phyloP scores from a whole-genome alignment of 2,888 invertebrate species.

The Folsomia manolachei region DNA sequence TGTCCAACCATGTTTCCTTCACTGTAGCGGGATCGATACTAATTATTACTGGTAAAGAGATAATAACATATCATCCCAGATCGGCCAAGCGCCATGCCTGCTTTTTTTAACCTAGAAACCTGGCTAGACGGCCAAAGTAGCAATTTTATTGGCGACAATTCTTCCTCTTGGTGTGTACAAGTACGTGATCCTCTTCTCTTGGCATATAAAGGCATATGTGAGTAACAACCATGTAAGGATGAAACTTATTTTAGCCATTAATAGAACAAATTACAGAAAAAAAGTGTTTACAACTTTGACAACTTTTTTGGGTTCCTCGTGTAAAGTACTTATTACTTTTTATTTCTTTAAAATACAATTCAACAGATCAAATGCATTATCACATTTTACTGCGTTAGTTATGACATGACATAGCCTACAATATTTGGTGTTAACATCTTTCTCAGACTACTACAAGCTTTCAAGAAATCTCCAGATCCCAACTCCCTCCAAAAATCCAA shows the following conservation, averaged over 20 bases:
- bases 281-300: background rate
- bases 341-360: too few relatives aligned
- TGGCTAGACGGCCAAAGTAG: background rate
- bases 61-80: background rate
- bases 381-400: background rate
- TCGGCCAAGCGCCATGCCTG: too few relatives aligned
- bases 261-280: background rate
- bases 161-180: background rate
- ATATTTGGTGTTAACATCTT: background rate
- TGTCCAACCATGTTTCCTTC: too few relatives aligned
- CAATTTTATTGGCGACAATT: constrained; percentile 7
- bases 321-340: background rate
- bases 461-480: background rate
- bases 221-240: too few relatives aligned
- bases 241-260: too few relatives aligned
- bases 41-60: background rate
- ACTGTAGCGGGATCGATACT: background rate
- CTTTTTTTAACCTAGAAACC: too few relatives aligned
- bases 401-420: too few relatives aligned
- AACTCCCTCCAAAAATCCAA: background rate
- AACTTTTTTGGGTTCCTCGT: background rate
- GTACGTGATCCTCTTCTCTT: background rate
- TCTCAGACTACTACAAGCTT: background rate
- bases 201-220: too few relatives aligned
- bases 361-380: background rate